Evolutionary conservation across 2,797 vertebrate species (phyloP).

Genomic region (Mustela erminea): DNA sequence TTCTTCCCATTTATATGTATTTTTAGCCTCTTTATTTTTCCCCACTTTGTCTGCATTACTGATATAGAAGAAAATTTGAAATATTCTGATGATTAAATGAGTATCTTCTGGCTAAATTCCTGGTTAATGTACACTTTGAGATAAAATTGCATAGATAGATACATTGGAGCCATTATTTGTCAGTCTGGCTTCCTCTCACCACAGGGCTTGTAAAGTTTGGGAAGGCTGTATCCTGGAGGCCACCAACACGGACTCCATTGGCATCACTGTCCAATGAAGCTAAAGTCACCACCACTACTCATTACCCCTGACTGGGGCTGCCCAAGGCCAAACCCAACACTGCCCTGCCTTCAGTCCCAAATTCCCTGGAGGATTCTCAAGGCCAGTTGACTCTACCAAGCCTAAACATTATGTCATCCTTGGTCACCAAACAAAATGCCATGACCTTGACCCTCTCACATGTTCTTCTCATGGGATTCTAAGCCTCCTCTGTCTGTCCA

Average conservation of each 20-base stretch:
- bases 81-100: neutral
- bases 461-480: neutral
- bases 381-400: neutral
- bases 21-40: neutral
- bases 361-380: neutral
- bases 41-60: neutral
- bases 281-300: neutral
- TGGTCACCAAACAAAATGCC: neutral
- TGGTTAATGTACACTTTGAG: neutral
- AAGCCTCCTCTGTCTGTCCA: neutral
- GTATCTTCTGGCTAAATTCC: neutral
- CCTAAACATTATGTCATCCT: neutral
- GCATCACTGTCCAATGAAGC: neutral
- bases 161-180: neutral
- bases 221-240: neutral
- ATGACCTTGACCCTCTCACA: neutral
- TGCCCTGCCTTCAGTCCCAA: neutral
- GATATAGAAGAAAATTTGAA: slow-evolving; percentile 22
- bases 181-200: neutral
- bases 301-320: neutral
- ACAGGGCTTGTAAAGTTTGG: neutral
- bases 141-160: neutral
- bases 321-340: neutral
- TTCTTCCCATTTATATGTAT: neutral
- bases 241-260: neutral